phyloP scores from a whole-genome alignment of 2,113 vertebrate species.

The Struthio camelus region DNA sequence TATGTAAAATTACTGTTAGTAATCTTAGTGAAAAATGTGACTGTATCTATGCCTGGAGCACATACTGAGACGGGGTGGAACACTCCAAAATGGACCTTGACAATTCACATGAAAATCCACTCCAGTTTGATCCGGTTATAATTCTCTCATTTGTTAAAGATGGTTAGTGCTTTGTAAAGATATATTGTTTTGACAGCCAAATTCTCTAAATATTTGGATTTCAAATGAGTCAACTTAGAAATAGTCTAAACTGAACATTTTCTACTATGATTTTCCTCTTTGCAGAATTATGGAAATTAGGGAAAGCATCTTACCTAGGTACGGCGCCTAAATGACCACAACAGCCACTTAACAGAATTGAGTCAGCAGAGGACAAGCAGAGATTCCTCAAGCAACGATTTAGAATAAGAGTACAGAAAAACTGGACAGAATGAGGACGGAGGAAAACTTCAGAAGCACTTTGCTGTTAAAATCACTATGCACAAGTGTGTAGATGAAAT shows the following conservation, averaged over 20 bases:
- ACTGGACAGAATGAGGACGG: neutral
- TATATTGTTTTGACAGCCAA: fast-evolving
- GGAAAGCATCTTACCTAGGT: neutral
- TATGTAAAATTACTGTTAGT: neutral
- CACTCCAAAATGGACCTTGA: neutral
- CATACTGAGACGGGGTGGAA: fast-evolving
- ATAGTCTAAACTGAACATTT: neutral
- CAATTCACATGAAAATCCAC: neutral
- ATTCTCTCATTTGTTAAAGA: neutral
- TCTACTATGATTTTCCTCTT: neutral
- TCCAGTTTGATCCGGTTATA: neutral
- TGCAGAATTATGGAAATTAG: fast-evolving
- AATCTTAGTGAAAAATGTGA: neutral
- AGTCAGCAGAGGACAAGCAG: neutral
- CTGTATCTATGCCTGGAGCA: neutral
- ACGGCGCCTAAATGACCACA: neutral
- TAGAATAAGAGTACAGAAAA: neutral
- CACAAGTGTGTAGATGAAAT: neutral
- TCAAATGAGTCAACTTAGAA: neutral
- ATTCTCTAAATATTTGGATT: neutral
- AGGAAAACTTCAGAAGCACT: neutral
- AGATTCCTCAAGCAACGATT: neutral
- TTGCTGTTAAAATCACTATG: neutral
- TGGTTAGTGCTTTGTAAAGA: neutral
- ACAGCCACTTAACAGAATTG: neutral